Evolutionary conservation across 2,113 vertebrate genomes (phyloP).

Genomic region (Corythornis madagascariensis): DNA sequence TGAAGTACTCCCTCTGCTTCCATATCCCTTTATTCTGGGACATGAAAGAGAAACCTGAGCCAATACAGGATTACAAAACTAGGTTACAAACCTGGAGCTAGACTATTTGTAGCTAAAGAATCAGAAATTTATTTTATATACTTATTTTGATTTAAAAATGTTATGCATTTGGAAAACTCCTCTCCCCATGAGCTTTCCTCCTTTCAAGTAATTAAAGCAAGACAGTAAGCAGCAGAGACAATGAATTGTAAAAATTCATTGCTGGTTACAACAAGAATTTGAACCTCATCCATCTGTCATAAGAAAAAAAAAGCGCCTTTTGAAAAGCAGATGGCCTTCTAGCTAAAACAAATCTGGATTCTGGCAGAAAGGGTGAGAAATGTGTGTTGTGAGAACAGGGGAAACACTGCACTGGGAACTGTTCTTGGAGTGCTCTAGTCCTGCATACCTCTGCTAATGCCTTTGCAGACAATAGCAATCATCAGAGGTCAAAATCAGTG

Average conservation of each 20-base stretch:
- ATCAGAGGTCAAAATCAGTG: not conserved
- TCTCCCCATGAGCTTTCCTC: not conserved
- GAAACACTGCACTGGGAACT: not conserved
- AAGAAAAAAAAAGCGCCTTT: not conserved
- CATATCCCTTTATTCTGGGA: conserved; percentile 29
- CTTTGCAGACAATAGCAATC: fast-evolving
- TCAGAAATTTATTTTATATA: conserved; percentile 26
- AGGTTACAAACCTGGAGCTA: conserved; percentile 41
- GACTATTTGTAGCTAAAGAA: conserved; percentile 12
- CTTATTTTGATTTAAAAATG: conserved; percentile 22
- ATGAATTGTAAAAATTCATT: conserved; percentile 58
- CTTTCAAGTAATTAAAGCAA: conserved; percentile 58
- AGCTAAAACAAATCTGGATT: conserved; percentile 57
- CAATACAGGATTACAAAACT: conserved; percentile 22
- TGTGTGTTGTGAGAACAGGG: not conserved
- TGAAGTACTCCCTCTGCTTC: conserved; percentile 41
- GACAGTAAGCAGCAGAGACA: conserved; percentile 37
- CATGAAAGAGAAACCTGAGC: conserved; percentile 44
- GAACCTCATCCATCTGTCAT: conserved; percentile 50
- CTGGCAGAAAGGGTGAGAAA: conserved; percentile 55
- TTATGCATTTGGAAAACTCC: not conserved
- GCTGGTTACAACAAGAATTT: conserved; percentile 31
- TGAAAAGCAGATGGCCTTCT: conserved; percentile 58
- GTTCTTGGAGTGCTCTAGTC: not conserved
- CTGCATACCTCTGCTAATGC: not conserved